Percentiles rank a stretch among this genome's conserved stretches.
These are phyloP conservation scores for Oreotrochilus melanogaster DNA, from an alignment of 2,113 vertebrate genomes.

Conservation along the genomic window DNA sequence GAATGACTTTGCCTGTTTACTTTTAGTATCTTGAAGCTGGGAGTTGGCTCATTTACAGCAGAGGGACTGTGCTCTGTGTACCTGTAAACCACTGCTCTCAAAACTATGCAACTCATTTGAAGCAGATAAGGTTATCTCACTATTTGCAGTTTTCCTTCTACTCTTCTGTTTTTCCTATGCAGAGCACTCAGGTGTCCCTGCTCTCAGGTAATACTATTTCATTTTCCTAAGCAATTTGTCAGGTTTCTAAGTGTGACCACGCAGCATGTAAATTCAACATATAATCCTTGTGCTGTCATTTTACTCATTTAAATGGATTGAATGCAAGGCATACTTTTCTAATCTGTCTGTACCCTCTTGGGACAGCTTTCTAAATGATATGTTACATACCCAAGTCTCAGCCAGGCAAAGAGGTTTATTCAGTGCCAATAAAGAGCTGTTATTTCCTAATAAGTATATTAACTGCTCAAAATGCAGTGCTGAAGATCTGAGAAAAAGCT, in stretches of 20 bases:
- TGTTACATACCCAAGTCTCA: slow-evolving; percentile 28
- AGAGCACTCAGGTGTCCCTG: background rate
- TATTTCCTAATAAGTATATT: slow-evolving; percentile 70
- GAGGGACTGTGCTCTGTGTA: rapidly evolving
- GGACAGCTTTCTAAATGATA: slow-evolving; percentile 59
- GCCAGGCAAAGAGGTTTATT: slow-evolving; percentile 30
- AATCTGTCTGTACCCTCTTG: slow-evolving; percentile 41
- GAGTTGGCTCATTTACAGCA: background rate
- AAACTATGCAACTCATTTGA: background rate
- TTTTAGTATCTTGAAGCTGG: background rate
- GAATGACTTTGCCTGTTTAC: slow-evolving; percentile 5
- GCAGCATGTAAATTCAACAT: slow-evolving; percentile 5
- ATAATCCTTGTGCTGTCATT: background rate
- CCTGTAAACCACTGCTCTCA: background rate
- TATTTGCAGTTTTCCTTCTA: slow-evolving; percentile 12
- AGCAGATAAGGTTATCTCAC: background rate
- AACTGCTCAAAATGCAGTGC: background rate
- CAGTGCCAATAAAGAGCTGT: slow-evolving; percentile 47
- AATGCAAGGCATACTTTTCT: slow-evolving; percentile 28
- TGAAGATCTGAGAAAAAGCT: slow-evolving; percentile 19
- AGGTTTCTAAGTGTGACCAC: background rate
- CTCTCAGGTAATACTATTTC: slow-evolving; percentile 7
- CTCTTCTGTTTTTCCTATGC: background rate
- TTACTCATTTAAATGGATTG: slow-evolving; percentile 36
- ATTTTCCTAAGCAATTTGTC: slow-evolving; percentile 39